Conservation (phyloP, 2,797 vertebrate species). For the Gymnothorax javanicus region DNA sequence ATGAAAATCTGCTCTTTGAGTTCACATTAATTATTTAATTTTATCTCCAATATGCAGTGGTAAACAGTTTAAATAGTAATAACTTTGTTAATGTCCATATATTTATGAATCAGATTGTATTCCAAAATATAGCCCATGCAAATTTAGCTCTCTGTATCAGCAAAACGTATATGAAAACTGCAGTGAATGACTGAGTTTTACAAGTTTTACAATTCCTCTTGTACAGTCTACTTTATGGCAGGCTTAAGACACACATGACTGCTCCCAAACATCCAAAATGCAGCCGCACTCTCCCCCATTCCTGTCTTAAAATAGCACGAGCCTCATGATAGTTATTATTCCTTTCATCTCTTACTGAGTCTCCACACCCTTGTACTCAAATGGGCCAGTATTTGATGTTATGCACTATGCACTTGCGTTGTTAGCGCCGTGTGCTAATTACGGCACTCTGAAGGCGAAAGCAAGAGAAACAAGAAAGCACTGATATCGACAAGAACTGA, state of each 20-base stretch:
- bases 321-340: neutral
- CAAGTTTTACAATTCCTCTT: neutral
- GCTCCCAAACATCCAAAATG: neutral
- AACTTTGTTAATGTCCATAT: too few species aligned
- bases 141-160: neutral
- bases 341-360: neutral
- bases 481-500: constrained; percentile 4
- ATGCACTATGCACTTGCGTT: neutral
- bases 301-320: neutral
- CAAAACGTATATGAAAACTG: neutral
- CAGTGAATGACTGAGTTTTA: neutral
- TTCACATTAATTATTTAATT: too few species aligned
- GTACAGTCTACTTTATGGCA: neutral
- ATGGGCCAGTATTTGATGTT: neutral
- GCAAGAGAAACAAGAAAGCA: neutral
- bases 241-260: neutral
- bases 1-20: too few species aligned
- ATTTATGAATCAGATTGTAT: neutral
- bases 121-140: neutral
- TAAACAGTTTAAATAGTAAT: too few species aligned
- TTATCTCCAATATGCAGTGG: too few species aligned
- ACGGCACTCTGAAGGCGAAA: neutral
- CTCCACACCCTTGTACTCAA: neutral
- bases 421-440: neutral
- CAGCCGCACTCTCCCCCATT: constrained; percentile 3